These are phyloP conservation scores for Macrotus californicus DNA, from an alignment of 2,113 vertebrate species.

Conservation along the genomic window DNA sequence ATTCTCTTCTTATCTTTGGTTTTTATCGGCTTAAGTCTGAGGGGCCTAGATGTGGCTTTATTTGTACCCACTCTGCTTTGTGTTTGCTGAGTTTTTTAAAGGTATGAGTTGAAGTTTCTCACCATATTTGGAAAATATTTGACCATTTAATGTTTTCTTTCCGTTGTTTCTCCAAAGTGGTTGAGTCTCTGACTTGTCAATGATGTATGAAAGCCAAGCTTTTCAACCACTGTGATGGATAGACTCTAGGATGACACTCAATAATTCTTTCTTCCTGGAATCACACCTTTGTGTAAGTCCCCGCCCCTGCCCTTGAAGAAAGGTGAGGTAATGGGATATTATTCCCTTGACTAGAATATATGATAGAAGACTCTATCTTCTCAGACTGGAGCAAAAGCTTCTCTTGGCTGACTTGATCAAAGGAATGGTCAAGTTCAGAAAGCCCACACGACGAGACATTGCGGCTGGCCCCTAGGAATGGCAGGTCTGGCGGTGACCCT, in stretches of 20 bases:
- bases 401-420: background rate
- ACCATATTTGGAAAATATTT: background rate
- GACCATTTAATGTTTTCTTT: background rate
- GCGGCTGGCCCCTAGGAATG: too few species aligned
- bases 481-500: background rate
- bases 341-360: background rate
- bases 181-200: background rate
- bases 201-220: background rate
- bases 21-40: background rate
- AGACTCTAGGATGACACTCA: background rate
- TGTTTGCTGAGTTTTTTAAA: background rate
- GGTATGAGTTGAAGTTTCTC: background rate
- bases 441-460: background rate
- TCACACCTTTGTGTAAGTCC: background rate
- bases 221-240: background rate
- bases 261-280: background rate
- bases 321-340: background rate
- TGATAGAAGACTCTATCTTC: background rate
- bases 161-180: background rate
- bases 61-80: background rate
- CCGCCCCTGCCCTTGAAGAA: background rate
- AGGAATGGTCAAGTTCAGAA: background rate
- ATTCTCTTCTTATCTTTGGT: background rate
- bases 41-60: background rate
- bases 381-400: background rate